Base-by-base conservation (phyloP, 2,888 invertebrate species). In the Rambutsinella grinnellia region DNA sequence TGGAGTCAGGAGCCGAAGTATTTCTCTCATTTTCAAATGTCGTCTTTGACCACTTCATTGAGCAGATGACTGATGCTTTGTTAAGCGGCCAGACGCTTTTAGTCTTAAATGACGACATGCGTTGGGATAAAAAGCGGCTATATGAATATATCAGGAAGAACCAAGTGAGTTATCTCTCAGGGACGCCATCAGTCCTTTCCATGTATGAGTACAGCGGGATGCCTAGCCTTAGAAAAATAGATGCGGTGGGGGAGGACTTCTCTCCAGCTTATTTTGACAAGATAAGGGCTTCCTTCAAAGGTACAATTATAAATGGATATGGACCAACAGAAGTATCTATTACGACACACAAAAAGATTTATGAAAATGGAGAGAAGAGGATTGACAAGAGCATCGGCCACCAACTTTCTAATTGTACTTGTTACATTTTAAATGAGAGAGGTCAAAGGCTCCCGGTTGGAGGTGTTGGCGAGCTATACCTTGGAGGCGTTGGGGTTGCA, bases 311-410 rank as follows among this genome's bases (percentile, higher is more conserved):
- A 28, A 75, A 76, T 51, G 63, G 57, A 3, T 76, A 70, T 27
- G 76, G 76, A 6, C 76, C 76, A 2, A 70, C 76, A 0, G 58
- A 49, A n/a, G 21, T 17, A 23, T 62, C 69, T 13, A 61, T 69
- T 10, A 63, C 60, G 17, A 23, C 24, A 3, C 60, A 62, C 27
- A 61, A 61, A 26, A 8, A 23, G 19, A 6, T 49, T 5, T 61
- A 47, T 21, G 8, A 24, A 3, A 3, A 24, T 2, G 17, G n/a
- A 17, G 49, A 62, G 17, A 6, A 10, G n/a, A 17, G 21, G 10
- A 13, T 17, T 23, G 28, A 28, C 8, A 49, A 24, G 36, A n/a
- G 23, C 24, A 67, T 70, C 17, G 70, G 70, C n/a, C 27, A 63
- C 15, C 70, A 21, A n/a, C 6, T 70, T 2, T 28, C 27, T 5